phyloP scores from a whole-genome alignment of 2,113 vertebrate genomes.

The Copsychus sechellarum region DNA sequence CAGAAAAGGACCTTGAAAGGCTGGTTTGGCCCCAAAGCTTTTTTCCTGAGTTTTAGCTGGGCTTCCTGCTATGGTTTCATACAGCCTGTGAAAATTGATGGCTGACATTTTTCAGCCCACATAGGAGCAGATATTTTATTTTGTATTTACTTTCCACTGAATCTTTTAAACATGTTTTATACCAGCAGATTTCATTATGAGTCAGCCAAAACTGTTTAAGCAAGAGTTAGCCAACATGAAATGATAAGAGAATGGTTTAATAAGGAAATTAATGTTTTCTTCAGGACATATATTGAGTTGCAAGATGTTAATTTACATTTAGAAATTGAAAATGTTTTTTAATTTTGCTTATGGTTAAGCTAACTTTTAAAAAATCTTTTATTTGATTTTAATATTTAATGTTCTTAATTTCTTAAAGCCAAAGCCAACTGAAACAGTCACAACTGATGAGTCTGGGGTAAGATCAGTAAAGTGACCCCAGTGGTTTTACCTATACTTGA shows the following conservation, averaged over 20 bases:
- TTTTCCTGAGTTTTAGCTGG: background rate
- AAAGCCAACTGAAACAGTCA: conserved; percentile 98
- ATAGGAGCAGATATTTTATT: background rate
- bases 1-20: background rate
- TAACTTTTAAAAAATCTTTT: conserved; percentile 41
- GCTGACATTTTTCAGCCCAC: background rate
- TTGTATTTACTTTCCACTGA: background rate
- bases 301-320: background rate
- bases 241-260: background rate
- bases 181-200: background rate
- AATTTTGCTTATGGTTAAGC: conserved; percentile 25
- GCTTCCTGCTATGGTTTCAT: background rate
- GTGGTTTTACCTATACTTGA: conserved; percentile 82
- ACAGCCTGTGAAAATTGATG: background rate
- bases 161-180: background rate
- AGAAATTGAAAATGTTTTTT: conserved; percentile 9
- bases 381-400: conserved; percentile 76
- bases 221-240: background rate
- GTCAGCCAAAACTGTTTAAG: background rate
- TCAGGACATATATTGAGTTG: background rate
- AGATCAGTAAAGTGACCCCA: conserved; percentile 81
- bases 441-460: conserved; percentile 97
- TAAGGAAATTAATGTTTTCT: background rate
- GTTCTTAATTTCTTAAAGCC: conserved; percentile 86
- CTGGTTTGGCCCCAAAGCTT: background rate